Evolutionary conservation across 2,113 vertebrate species (phyloP).

Genomic region (Carassius auratus): DNA sequence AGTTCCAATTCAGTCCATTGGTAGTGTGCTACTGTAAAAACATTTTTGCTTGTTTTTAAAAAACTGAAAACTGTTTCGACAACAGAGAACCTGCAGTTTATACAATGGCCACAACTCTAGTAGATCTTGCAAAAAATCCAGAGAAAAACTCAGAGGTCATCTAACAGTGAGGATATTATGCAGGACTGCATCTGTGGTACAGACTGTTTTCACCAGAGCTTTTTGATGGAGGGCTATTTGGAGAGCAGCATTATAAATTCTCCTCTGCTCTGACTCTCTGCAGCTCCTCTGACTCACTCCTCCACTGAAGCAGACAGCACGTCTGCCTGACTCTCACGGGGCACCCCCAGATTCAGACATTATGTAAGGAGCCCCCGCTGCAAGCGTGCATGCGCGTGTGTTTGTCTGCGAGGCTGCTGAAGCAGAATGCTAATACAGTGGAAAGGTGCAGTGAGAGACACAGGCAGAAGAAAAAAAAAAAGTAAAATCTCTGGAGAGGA

Average conservation of each 20-base stretch:
- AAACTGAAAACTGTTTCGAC: background rate
- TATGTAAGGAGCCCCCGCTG: constrained; percentile 82
- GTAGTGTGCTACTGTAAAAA: background rate
- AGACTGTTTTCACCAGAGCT: constrained; percentile 25
- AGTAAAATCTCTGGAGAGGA: background rate
- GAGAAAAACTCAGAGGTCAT: constrained; percentile 23
- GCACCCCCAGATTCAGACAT: constrained; percentile 80
- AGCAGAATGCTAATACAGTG: constrained; percentile 76
- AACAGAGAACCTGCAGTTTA: background rate
- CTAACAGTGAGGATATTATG: background rate
- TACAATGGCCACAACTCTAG: background rate
- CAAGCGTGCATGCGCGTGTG: constrained; percentile 65
- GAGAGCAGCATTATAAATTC: constrained; percentile 29
- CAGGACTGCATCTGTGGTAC: constrained; percentile 6
- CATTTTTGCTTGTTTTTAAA: background rate
- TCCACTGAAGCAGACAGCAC: constrained; percentile 79
- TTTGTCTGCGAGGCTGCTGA: constrained; percentile 64
- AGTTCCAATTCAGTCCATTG: background rate
- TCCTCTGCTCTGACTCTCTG: constrained; percentile 23
- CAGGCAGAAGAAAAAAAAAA: background rate
- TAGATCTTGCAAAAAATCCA: background rate
- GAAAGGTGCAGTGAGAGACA: constrained; percentile 40
- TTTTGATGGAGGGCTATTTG: constrained; percentile 25
- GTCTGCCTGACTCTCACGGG: constrained; percentile 73
- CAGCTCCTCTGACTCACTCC: constrained; percentile 50